Conservation (phyloP, 2,888 invertebrate species). For the Coenonympha arcania region DNA sequence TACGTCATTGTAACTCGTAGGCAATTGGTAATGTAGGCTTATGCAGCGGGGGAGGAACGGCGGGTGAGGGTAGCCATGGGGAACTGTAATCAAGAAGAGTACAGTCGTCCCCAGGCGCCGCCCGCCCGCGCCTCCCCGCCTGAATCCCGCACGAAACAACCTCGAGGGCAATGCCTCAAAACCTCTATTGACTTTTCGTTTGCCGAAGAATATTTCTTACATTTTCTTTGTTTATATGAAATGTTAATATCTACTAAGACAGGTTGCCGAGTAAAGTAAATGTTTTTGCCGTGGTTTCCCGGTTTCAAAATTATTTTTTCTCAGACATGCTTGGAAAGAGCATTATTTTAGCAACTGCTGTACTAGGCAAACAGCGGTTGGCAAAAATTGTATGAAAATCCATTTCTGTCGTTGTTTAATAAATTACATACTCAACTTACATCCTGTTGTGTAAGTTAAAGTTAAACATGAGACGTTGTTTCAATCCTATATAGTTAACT, state of each 20-base stretch:
- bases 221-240: slow-evolving; percentile 60
- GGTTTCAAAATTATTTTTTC: neutral
- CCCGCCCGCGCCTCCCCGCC: slow-evolving; percentile 36
- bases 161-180: slow-evolving; percentile 69
- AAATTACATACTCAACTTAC: too few species aligned
- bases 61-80: slow-evolving; percentile 41
- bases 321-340: too few species aligned
- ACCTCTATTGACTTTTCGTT: slow-evolving; percentile 69
- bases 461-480: too few species aligned
- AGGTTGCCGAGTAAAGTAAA: neutral
- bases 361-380: too few species aligned
- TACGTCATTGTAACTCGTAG: slow-evolving; percentile 27
- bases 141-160: slow-evolving; percentile 45
- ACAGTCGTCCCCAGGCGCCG: slow-evolving; percentile 65
- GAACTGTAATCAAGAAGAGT: slow-evolving; percentile 75
- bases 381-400: too few species aligned
- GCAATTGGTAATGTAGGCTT: slow-evolving; percentile 52
- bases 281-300: neutral
- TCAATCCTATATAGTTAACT: too few species aligned
- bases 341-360: too few species aligned
- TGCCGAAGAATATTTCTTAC: slow-evolving; percentile 59
- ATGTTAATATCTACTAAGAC: slow-evolving; percentile 45
- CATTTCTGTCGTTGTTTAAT: too few species aligned
- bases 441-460: too few species aligned
- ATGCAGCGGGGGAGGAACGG: slow-evolving; percentile 44